These are phyloP conservation scores for Mastomys natalensis DNA, from an alignment of 2,113 vertebrate species.

Conservation along the genomic window DNA sequence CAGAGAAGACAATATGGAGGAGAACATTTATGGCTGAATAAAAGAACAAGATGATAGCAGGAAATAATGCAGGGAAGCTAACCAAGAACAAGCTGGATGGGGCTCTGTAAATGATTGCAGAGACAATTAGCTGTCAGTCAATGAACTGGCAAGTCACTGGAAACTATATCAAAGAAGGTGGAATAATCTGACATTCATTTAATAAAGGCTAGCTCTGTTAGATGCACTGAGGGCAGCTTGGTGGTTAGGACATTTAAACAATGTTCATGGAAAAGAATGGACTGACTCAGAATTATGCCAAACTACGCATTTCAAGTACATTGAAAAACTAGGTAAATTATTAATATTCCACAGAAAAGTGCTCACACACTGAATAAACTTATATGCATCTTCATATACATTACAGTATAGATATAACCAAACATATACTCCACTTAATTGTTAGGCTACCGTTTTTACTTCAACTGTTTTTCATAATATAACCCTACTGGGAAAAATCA, in stretches of 20 bases:
- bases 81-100: background rate
- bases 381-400: background rate
- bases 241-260: background rate
- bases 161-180: background rate
- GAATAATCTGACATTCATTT: background rate
- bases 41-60: background rate
- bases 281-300: background rate
- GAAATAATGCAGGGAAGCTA: background rate
- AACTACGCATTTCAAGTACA: background rate
- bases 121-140: background rate
- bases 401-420: background rate
- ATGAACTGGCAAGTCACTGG: background rate
- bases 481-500: background rate
- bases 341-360: background rate
- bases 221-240: background rate
- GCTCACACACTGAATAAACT: rapidly evolving
- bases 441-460: background rate
- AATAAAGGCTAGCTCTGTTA: background rate
- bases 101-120: background rate
- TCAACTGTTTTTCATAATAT: background rate
- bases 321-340: background rate
- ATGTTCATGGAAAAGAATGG: background rate
- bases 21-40: background rate
- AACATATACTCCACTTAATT: background rate
- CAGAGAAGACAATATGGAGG: background rate